Evolutionary conservation across 2,888 invertebrate genomes (phyloP).

Genomic region (Aporophyla nigra): DNA sequence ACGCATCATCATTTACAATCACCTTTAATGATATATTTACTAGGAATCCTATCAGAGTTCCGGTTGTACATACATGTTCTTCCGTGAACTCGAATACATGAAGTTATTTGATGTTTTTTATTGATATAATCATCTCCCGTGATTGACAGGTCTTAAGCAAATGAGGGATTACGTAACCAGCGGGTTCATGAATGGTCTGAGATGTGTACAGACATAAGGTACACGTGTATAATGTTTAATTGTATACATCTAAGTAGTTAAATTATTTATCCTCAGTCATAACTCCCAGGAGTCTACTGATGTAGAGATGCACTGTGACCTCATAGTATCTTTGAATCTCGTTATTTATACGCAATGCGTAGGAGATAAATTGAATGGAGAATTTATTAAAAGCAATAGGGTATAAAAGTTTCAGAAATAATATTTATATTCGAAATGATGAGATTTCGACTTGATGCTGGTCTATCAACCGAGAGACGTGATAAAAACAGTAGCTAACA

Average conservation of each 20-base stretch:
- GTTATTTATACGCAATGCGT: conserved; percentile 8
- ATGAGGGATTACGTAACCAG: conserved; percentile 50
- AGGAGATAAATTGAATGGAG: not conserved
- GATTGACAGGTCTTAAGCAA: conserved; percentile 53
- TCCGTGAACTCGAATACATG: conserved; percentile 53
- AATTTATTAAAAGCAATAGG: not conserved
- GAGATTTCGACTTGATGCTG: not conserved
- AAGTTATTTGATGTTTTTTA: conserved; percentile 52
- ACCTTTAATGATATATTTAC: conserved; percentile 44
- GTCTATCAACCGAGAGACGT: not conserved
- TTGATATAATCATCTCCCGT: conserved; percentile 42
- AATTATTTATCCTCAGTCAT: conserved; percentile 18
- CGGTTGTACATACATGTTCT: conserved; percentile 62
- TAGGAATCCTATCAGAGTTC: conserved; percentile 60
- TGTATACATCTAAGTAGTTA: conserved; percentile 14
- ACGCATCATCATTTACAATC: conserved; percentile 44
- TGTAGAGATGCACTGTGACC: conserved; percentile 12
- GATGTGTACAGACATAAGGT: conserved; percentile 39
- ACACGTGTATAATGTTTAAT: conserved; percentile 18
- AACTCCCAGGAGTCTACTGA: conserved; percentile 3
- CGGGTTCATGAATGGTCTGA: conserved; percentile 48
- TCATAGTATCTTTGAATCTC: not conserved
- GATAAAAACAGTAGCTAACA: conserved; percentile 19
- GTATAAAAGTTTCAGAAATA: not conserved
- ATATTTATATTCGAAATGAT: not conserved